Evolutionary conservation across 2,888 invertebrate species (phyloP).

Genomic region (Eubasilissa splendida): DNA sequence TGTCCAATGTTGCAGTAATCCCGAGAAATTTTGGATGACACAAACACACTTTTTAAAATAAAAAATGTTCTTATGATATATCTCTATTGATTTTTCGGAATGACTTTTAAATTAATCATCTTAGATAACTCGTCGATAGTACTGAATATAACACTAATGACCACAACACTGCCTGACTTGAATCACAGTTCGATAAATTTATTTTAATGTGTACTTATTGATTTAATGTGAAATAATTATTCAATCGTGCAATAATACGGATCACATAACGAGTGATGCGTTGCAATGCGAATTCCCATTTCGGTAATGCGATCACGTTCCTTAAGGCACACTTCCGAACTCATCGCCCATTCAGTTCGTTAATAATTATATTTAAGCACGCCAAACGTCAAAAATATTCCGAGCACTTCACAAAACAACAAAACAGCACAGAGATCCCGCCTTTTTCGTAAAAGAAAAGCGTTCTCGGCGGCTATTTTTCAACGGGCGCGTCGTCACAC

Average conservation of each 20-base stretch:
- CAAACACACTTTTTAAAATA: neutral
- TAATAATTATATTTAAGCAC: neutral
- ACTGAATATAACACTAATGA: neutral
- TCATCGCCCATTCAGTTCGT: constrained; percentile 8
- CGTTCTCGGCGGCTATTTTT: neutral
- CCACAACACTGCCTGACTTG: constrained; percentile 25
- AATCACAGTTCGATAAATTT: constrained; percentile 15
- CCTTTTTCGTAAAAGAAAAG: constrained; percentile 3
- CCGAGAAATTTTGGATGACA: constrained; percentile 6
- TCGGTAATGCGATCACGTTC: constrained; percentile 26
- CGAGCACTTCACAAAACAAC: constrained; percentile 4
- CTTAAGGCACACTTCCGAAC: constrained; percentile 21
- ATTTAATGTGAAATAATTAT: constrained; percentile 23
- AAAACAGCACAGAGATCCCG: neutral
- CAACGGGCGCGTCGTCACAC: neutral
- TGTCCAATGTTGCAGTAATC: constrained; percentile 17
- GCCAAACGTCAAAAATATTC: constrained; percentile 10
- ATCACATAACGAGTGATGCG: constrained; percentile 24
- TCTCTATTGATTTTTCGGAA: neutral
- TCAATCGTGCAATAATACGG: constrained; percentile 21
- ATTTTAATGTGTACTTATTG: constrained; percentile 12
- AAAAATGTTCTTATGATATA: neutral
- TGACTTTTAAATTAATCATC: neutral
- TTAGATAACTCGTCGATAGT: neutral
- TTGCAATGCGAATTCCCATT: constrained; percentile 4